phyloP scores from a whole-genome alignment of 1,140 invertebrate genomes.

The Cardiocondyla obscurior region DNA sequence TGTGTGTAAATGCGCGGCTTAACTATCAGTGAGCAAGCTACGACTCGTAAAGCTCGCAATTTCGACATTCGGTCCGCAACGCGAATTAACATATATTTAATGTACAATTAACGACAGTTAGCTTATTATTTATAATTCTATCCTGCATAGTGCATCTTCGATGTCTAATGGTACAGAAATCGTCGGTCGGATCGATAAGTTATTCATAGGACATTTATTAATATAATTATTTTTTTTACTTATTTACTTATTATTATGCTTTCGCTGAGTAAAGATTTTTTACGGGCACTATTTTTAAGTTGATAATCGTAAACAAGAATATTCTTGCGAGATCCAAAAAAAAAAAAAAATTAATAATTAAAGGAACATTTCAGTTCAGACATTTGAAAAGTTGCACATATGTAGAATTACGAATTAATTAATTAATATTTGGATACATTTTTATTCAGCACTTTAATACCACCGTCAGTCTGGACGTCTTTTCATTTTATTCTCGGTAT shows the following conservation, averaged over 20 bases:
- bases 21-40: conserved; percentile 43
- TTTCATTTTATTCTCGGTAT: conserved; percentile 18
- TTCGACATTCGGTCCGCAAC: background rate
- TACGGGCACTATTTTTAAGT: too few species aligned
- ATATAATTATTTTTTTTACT: too few species aligned
- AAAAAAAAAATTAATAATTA: too few species aligned
- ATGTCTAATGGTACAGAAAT: background rate
- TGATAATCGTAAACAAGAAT: background rate
- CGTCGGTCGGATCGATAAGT: background rate
- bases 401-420: background rate
- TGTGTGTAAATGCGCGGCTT: conserved; percentile 1
- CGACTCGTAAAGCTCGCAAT: background rate
- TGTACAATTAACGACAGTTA: conserved; percentile 19
- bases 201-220: too few species aligned
- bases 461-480: background rate
- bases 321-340: too few species aligned
- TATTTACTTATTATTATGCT: too few species aligned
- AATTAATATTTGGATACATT: conserved; percentile 39
- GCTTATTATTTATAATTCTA: conserved; percentile 17
- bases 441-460: background rate
- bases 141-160: background rate
- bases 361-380: too few species aligned
- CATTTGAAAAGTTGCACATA: background rate
- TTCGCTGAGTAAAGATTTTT: too few species aligned
- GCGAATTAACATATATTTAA: conserved; percentile 48